Evolutionary conservation across 2,113 vertebrate genomes (phyloP).

Genomic region (Oncorhynchus keta): DNA sequence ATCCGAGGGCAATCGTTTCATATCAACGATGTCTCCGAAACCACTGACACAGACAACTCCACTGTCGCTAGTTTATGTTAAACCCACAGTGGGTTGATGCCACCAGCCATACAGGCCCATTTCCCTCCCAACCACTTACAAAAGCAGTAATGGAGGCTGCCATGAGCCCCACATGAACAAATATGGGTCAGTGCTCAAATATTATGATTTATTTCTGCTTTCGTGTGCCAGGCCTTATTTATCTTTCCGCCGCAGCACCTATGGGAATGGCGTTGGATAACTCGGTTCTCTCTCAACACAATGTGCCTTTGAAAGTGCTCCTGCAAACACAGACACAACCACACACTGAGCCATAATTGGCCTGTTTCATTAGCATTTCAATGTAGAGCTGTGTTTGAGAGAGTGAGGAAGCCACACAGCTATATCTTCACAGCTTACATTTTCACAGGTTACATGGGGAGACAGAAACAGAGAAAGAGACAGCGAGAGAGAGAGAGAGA

Average conservation of each 20-base stretch:
- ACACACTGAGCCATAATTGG: slow-evolving; percentile 65
- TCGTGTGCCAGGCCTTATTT: slow-evolving; percentile 55
- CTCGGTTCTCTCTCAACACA: slow-evolving; percentile 47
- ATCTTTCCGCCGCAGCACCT: slow-evolving; percentile 49
- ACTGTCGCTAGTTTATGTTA: slow-evolving; percentile 26
- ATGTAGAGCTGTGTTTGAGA: slow-evolving; percentile 55
- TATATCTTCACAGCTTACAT: slow-evolving; percentile 35
- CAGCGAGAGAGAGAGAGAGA: background rate
- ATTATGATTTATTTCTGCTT: slow-evolving; percentile 56
- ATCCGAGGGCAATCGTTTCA: slow-evolving; percentile 2
- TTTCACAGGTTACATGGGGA: background rate
- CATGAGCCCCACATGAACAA: slow-evolving; percentile 54
- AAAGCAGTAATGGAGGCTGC: slow-evolving; percentile 39
- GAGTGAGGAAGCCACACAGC: slow-evolving; percentile 27
- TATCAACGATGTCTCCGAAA: slow-evolving; percentile 12
- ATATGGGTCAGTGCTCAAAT: slow-evolving; percentile 57
- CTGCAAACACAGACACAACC: slow-evolving; percentile 62
- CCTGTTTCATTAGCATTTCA: slow-evolving; percentile 69
- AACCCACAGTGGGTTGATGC: slow-evolving; percentile 27
- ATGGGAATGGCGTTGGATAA: slow-evolving; percentile 50
- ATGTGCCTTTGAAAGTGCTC: slow-evolving; percentile 58
- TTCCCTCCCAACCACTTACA: slow-evolving; percentile 26
- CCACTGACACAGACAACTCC: slow-evolving; percentile 16
- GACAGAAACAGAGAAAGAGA: background rate
- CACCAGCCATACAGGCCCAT: slow-evolving; percentile 33